A percentile compares a stretch with the other conserved stretches of the same genome.
These are phyloP conservation scores for Psix sp. DNA, from an alignment of 1,140 invertebrate species.

Conservation along the genomic window DNA sequence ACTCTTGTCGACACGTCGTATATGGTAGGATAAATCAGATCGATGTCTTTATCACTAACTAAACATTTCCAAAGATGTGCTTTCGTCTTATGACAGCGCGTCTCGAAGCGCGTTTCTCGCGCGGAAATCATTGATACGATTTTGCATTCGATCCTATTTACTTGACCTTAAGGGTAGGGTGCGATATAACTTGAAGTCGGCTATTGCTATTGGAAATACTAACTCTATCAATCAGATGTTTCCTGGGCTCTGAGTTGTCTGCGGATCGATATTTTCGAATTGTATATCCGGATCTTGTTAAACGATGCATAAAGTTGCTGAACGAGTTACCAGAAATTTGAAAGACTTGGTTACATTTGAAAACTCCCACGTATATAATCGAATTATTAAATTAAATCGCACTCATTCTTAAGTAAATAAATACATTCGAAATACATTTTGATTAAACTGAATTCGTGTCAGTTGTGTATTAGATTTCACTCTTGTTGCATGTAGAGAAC, in stretches of 20 bases:
- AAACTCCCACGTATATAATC: background rate
- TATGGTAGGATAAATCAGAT: no score
- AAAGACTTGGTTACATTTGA: background rate
- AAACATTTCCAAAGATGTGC: slow-evolving; percentile 18
- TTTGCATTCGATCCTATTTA: slow-evolving; percentile 25
- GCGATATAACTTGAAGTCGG: slow-evolving; percentile 30
- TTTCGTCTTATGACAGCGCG: slow-evolving; percentile 18
- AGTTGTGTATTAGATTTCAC: no score
- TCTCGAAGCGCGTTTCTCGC: slow-evolving; percentile 11
- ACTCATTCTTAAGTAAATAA: no score
- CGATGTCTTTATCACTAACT: slow-evolving; percentile 19
- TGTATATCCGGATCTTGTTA: slow-evolving; percentile 25
- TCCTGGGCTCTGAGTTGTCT: background rate
- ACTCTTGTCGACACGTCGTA: no score
- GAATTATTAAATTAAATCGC: background rate
- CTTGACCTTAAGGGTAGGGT: slow-evolving; percentile 11
- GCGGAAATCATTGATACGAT: slow-evolving; percentile 35
- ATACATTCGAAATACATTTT: no score
- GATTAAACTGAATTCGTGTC: no score
- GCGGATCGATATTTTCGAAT: slow-evolving; percentile 20
- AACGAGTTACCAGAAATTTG: slow-evolving; percentile 7
- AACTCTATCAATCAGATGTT: slow-evolving; percentile 23
- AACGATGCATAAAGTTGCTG: slow-evolving; percentile 5
- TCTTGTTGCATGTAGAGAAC: no score
- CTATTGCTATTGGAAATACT: slow-evolving; percentile 40